These are phyloP conservation scores for Bombus turneri DNA, from an alignment of 1,140 invertebrate genomes.

Conservation along the genomic window DNA sequence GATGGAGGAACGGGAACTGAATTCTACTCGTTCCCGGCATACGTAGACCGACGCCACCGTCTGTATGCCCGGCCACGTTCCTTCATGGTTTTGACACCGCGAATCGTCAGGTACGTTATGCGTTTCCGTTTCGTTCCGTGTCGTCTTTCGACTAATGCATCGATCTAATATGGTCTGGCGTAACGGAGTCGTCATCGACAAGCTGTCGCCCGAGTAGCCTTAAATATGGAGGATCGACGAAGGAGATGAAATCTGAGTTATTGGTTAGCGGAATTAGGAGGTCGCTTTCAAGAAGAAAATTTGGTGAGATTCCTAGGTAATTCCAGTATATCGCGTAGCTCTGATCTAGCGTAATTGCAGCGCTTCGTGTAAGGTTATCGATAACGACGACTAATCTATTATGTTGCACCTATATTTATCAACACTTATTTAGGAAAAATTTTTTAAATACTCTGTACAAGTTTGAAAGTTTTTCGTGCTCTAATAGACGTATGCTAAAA, in stretches of 20 bases:
- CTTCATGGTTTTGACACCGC: conserved; percentile 45
- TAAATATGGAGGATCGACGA: background rate
- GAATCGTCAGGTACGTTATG: background rate
- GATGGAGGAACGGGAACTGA: conserved; percentile 46
- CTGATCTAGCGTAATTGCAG: background rate
- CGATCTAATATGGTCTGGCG: no score
- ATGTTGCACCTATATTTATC: no score
- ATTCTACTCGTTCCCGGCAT: conserved; percentile 72
- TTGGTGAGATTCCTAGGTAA: background rate
- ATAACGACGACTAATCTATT: background rate
- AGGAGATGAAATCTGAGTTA: background rate
- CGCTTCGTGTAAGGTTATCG: background rate
- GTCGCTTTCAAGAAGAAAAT: background rate
- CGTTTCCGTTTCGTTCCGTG: conserved; percentile 11
- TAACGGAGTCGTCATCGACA: background rate
- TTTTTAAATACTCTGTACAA: background rate
- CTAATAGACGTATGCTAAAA: background rate
- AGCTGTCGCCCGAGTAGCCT: background rate
- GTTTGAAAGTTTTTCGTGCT: background rate
- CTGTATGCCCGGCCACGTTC: conserved; percentile 46
- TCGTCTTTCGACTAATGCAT: conserved; percentile 41
- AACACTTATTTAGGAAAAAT: no score
- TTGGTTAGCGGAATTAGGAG: background rate
- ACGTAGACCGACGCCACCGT: conserved; percentile 52
- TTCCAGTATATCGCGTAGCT: background rate